Evolutionary conservation across 2,888 invertebrate genomes (phyloP), one percentile per base, ranked within the genome.

Genomic region (Tenthredo livida): DNA sequence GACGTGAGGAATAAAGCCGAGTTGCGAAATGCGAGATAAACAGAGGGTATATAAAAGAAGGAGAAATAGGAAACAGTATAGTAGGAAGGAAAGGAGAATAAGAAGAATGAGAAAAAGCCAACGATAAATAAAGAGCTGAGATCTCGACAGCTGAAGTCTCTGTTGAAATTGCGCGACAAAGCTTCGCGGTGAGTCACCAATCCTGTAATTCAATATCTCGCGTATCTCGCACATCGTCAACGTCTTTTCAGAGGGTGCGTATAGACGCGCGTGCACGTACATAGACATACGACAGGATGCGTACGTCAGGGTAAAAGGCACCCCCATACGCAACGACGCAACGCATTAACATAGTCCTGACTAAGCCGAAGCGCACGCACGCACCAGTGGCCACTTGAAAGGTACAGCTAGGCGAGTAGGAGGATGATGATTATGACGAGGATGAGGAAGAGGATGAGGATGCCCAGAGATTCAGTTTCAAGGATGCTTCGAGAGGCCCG

Each of bases 271-370:
- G 50, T 50, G 77, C 29, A 61, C 80, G 37, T 80, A 25, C 50
- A 77, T 50, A 33, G 9, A 47, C 17, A 54, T 50, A 54, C 50
- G 54, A 77, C 6, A 47, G 29, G 50, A 67, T 67, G 33, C 33
- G 33, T 67, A 33, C 67, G 67, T 29, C 29, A 33, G 67, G 29
- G n/a, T 50, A 50, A 77, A 54, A 77, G 6, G 29, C 47, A 29
- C 10, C 17, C 47, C 77, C 29, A 15, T 33, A 29, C 29, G 77
- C 47, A 21, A 50, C 54, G 40, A 40, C 2, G 37, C 75, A 88
- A 40, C 0, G 37, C 75, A 88, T 88, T 88, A 88, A 72, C 88
- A 88, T 88, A 88, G 87, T 86, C 87, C 88, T 88, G 87, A 86
- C 86, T 87, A 87, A 88, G 88, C 88, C 85, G 50, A 85, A 87